Percentiles rank a stretch among this genome's conserved stretches.
Conservation (phyloP, 2,888 invertebrate species). For the Acanthosepion esculentum region DNA sequence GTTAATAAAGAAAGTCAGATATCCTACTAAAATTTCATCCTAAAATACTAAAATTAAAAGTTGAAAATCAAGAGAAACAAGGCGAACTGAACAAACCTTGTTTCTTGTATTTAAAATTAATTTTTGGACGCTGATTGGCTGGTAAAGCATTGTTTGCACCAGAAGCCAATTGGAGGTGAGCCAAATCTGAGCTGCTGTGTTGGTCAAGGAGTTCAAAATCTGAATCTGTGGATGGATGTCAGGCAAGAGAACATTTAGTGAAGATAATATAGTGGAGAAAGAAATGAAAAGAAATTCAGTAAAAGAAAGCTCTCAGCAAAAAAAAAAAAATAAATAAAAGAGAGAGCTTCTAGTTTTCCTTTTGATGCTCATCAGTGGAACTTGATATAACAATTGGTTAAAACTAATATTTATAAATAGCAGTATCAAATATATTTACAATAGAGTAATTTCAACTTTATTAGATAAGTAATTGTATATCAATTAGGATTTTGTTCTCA, state of each 20-base stretch:
- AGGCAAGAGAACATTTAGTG: background rate
- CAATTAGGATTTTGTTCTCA: background rate
- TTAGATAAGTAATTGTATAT: background rate
- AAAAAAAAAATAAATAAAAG: background rate
- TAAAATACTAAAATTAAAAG: background rate
- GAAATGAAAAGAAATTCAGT: background rate
- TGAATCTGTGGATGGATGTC: background rate
- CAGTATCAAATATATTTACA: background rate
- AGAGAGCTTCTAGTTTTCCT: background rate
- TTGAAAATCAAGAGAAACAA: background rate
- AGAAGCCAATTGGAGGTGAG: background rate
- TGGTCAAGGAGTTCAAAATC: constrained; percentile 33
- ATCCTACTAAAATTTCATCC: background rate
- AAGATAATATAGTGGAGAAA: background rate
- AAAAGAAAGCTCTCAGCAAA: background rate
- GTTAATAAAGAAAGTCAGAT: background rate
- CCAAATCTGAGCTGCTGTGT: constrained; percentile 2
- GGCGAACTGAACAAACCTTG: background rate
- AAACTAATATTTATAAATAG: background rate
- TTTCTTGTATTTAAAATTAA: background rate
- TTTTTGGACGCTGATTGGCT: background rate
- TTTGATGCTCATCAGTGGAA: background rate
- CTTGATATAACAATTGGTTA: background rate
- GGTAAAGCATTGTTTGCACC: background rate
- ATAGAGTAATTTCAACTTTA: background rate